Evolutionary conservation across 2,113 vertebrate genomes (phyloP).

Genomic region (Dermatemys mawii): DNA sequence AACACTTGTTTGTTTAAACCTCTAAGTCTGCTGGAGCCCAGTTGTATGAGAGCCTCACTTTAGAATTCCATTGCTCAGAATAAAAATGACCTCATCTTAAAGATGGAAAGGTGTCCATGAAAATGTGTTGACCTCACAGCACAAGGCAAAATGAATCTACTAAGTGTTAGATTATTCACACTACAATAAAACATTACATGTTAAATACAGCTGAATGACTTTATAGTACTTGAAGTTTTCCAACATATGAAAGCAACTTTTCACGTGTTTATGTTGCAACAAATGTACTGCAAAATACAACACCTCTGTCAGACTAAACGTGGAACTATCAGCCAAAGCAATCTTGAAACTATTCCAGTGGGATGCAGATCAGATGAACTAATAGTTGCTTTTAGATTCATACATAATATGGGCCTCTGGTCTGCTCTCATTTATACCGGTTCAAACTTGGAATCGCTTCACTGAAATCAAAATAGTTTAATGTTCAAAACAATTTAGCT

Average conservation of each 20-base stretch:
- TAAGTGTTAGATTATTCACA: background rate
- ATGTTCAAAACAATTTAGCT: background rate
- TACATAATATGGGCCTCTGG: rapidly evolving
- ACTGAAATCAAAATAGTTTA: background rate
- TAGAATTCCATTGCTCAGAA: background rate
- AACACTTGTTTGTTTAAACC: conserved; percentile 47
- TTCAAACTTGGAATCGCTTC: background rate
- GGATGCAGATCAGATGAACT: conserved; percentile 7
- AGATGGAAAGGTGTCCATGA: rapidly evolving
- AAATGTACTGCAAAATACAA: background rate
- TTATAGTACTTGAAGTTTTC: background rate
- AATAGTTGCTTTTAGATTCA: background rate
- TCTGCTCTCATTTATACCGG: rapidly evolving
- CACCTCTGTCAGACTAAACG: background rate
- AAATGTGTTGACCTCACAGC: background rate
- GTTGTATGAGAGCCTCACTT: background rate
- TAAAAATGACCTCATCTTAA: conserved; percentile 7
- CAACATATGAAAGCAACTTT: background rate
- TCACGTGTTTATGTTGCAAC: background rate
- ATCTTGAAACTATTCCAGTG: conserved; percentile 4
- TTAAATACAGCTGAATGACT: background rate
- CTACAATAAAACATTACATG: rapidly evolving
- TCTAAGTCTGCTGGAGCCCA: background rate
- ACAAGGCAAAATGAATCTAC: background rate
- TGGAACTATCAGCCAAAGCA: background rate